Evolutionary conservation across 2,888 invertebrate species (phyloP).

Genomic region (Ommatoiulus sabulosus): DNA sequence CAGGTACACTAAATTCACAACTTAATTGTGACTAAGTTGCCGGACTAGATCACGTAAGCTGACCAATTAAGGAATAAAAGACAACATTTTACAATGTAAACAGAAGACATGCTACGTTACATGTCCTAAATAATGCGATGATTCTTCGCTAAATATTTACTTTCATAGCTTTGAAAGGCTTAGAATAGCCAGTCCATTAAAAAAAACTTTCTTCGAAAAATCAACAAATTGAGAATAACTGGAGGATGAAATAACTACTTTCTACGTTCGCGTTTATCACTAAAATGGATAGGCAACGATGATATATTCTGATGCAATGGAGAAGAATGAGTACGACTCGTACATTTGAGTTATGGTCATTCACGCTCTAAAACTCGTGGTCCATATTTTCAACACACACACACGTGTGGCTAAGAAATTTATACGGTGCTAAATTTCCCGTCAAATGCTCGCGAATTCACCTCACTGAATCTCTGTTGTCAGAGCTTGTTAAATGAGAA

Average conservation of each 20-base stretch:
- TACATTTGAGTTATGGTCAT: neutral
- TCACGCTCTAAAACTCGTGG: neutral
- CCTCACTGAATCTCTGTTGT: neutral
- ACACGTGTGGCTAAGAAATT: neutral
- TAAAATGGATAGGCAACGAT: neutral
- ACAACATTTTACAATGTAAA: too few species aligned
- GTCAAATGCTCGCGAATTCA: neutral
- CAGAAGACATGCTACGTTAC: too few species aligned
- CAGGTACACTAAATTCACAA: too few species aligned
- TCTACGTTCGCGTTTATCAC: neutral
- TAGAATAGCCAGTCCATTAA: too few species aligned
- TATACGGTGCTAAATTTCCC: neutral
- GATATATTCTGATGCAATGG: neutral
- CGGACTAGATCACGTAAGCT: too few species aligned
- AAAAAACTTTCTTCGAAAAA: neutral
- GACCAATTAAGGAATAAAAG: too few species aligned
- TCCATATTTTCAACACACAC: neutral
- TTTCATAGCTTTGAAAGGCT: too few species aligned
- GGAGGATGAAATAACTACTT: slow-evolving; percentile 8
- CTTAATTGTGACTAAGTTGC: too few species aligned
- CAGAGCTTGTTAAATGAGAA: neutral
- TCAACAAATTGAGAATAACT: neutral
- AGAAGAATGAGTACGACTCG: neutral
- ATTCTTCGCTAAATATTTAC: too few species aligned
- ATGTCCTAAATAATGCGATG: too few species aligned